Base-by-base conservation (phyloP, 1,140 invertebrate species). In the Drosophila santomea region DNA sequence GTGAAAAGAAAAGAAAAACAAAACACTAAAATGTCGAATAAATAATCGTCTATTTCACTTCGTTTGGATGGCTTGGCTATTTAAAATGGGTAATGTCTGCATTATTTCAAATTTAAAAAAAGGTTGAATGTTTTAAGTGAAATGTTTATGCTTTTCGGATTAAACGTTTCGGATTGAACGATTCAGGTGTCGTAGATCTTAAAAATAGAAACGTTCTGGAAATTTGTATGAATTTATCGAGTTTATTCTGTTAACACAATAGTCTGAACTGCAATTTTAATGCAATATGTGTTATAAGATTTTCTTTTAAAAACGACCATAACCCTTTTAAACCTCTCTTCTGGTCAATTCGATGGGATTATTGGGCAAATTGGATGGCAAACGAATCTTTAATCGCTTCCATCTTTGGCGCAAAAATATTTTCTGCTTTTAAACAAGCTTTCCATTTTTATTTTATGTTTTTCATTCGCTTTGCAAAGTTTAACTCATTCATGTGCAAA, bases 401-500 rank as follows among this genome's bases (percentile, higher is more conserved):
- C 62, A 69, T 67, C 63, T 71, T 48, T 36, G 41, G 15, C 43
- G 14, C 41, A 39, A 62, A 86, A 78, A 66, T 58, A 78, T 85
- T 86, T 86, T 61, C 67, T 64, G 38, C 60, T 61, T 67, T 74
- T 81, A 74, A 78, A 69, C 86, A 57, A 58, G 78, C 74, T 86
- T 85, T 81, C 38, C 50, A 25, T 57, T 59, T 60, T 56, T 54
- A 55, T 50, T 64, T 68, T 32, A 52, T 51, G 38, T 64, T 55
- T 54, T 47, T 41, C 12, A 20, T 50, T 15, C 35, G 17, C 39
- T 44, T 67, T 47, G 74, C 39, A 32, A 66, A 69, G 71, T 59
- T 85, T 84, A 69, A 80, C 72, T 69, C 80, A 80, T 84, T 84
- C 80, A 84, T 84, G 80, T 84, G 80, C 81, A 76, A 84, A 83